phyloP scores from a whole-genome alignment of 2,113 vertebrate genomes.

The Uria aalge region DNA sequence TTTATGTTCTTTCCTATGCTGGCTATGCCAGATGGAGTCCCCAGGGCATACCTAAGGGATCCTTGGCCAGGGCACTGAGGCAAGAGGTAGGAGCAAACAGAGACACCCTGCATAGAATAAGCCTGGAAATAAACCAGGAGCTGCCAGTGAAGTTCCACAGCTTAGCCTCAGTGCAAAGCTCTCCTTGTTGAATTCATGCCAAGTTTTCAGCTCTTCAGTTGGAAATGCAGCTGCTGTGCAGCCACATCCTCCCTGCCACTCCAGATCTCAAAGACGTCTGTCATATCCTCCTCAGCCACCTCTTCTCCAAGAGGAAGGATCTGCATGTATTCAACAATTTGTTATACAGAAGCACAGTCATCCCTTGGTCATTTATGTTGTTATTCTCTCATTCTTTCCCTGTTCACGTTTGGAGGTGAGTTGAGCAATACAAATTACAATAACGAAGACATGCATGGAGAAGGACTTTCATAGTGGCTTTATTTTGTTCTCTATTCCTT shows the following conservation, averaged over 20 bases:
- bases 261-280: neutral
- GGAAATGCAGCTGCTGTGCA: neutral
- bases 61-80: neutral
- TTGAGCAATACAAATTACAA: neutral
- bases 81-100: neutral
- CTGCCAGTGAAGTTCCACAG: neutral
- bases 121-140: neutral
- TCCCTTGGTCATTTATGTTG: neutral
- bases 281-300: neutral
- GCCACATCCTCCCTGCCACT: neutral
- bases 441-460: neutral
- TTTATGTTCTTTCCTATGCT: neutral
- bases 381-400: neutral
- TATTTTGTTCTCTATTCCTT: neutral
- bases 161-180: neutral
- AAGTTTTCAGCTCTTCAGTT: neutral
- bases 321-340: neutral
- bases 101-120: neutral
- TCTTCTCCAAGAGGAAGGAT: neutral
- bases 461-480: neutral
- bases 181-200: neutral
- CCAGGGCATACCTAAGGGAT: fast-evolving
- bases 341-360: neutral
- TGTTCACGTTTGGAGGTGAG: neutral
- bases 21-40: neutral